Evolutionary conservation across 1,140 invertebrate species (phyloP).

Genomic region (Ceratosolen solmsi): DNA sequence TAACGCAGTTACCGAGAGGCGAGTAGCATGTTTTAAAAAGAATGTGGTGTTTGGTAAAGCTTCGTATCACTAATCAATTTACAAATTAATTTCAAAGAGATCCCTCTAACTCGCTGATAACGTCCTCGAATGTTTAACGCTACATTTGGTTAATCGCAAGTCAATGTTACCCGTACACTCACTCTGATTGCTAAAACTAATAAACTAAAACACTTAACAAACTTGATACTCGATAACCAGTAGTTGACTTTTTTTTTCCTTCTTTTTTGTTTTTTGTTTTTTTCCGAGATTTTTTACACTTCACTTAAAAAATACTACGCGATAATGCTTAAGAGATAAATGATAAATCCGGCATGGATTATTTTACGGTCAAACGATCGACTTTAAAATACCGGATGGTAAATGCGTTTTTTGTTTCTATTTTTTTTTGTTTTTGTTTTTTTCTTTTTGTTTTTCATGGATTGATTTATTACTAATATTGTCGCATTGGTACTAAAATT

Average conservation of each 20-base stretch:
- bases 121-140: background rate
- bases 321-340: too few species aligned
- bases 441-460: too few species aligned
- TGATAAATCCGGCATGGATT: too few species aligned
- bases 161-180: background rate
- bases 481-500: background rate
- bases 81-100: background rate
- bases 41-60: conserved; percentile 58
- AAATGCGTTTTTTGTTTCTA: too few species aligned
- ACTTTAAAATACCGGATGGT: background rate
- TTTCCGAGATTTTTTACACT: too few species aligned
- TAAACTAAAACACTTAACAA: conserved; percentile 7
- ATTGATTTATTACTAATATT: background rate
- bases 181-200: background rate
- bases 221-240: background rate
- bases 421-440: too few species aligned
- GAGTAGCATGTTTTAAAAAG: conserved; percentile 60
- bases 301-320: too few species aligned
- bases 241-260: background rate
- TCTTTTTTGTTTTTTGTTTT: too few species aligned
- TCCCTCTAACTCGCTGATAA: conserved; percentile 5
- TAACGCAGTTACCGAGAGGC: conserved; percentile 63
- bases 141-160: background rate
- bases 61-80: conserved; percentile 58
- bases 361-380: background rate